Evolutionary conservation across 2,113 vertebrate genomes (phyloP).

Genomic region (Saguinus imperator): DNA sequence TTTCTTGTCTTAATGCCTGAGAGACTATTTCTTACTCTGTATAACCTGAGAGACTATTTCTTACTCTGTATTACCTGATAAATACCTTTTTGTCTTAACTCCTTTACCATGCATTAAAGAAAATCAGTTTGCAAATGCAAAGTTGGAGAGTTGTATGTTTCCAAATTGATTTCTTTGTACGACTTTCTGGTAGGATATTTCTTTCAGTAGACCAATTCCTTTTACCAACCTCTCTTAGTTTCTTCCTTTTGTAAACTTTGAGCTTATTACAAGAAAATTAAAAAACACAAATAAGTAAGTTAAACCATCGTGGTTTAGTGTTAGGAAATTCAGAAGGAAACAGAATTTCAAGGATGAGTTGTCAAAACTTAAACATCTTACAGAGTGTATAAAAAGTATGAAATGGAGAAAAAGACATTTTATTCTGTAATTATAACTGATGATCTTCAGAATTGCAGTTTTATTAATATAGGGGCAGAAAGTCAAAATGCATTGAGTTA

Average conservation of each 20-base stretch:
- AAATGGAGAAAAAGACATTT: slow-evolving; percentile 6
- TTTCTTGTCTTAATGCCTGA: neutral
- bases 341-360: slow-evolving; percentile 53
- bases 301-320: neutral
- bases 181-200: neutral
- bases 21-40: neutral
- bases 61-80: neutral
- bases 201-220: neutral
- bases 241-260: neutral
- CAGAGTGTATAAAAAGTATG: neutral
- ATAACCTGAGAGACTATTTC: neutral
- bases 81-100: neutral
- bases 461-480: neutral
- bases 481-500: neutral
- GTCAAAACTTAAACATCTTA: slow-evolving; percentile 43
- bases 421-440: slow-evolving; percentile 10
- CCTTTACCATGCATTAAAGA: neutral
- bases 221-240: neutral
- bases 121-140: slow-evolving; percentile 5
- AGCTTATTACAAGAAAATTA: slow-evolving; percentile 20
- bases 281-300: neutral
- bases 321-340: slow-evolving; percentile 45
- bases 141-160: neutral
- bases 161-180: neutral
- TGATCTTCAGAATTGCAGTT: slow-evolving; percentile 41